phyloP scores from a whole-genome alignment of 2,797 vertebrate genomes.

The Poecilia wingei region DNA sequence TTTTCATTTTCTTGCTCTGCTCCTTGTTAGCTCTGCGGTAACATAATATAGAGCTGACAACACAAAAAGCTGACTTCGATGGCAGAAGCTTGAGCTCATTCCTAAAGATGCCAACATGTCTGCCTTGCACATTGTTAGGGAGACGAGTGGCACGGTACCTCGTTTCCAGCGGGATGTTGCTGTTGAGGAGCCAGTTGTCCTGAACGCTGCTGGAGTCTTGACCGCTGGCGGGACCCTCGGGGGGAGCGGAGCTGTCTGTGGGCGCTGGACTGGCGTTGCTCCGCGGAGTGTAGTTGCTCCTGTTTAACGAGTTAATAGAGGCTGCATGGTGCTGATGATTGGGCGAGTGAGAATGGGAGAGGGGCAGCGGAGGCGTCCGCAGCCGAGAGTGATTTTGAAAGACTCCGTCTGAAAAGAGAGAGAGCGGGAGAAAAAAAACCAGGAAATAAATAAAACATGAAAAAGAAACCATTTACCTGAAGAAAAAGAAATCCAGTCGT shows the following conservation, averaged over 20 bases:
- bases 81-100: constrained; percentile 34
- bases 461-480: constrained; percentile 4
- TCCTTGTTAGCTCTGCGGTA: constrained; percentile 49
- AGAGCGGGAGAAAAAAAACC: not conserved
- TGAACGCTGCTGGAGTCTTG: constrained; percentile 89
- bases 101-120: constrained; percentile 34
- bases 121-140: not conserved
- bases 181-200: constrained; percentile 99
- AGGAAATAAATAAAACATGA: constrained; percentile 15
- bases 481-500: constrained; percentile 15
- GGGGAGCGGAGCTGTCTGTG: constrained; percentile 91
- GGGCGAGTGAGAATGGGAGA: constrained; percentile 92
- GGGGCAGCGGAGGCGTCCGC: constrained; percentile 91
- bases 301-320: constrained; percentile 93
- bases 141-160: constrained; percentile 82
- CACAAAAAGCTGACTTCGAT: constrained; percentile 49
- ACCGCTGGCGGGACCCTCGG: constrained; percentile 85
- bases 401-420: constrained; percentile 74
- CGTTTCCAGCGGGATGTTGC: constrained; percentile 98
- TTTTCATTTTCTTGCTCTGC: constrained; percentile 49
- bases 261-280: constrained; percentile 96
- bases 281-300: constrained; percentile 93
- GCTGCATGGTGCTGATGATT: constrained; percentile 91
- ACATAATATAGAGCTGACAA: constrained; percentile 53
- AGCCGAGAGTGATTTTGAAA: constrained; percentile 94